A percentile compares a stretch with the other conserved stretches of the same genome.
These are phyloP conservation scores for Mus spretus DNA, from an alignment of 2,797 vertebrate species.

Conservation along the genomic window DNA sequence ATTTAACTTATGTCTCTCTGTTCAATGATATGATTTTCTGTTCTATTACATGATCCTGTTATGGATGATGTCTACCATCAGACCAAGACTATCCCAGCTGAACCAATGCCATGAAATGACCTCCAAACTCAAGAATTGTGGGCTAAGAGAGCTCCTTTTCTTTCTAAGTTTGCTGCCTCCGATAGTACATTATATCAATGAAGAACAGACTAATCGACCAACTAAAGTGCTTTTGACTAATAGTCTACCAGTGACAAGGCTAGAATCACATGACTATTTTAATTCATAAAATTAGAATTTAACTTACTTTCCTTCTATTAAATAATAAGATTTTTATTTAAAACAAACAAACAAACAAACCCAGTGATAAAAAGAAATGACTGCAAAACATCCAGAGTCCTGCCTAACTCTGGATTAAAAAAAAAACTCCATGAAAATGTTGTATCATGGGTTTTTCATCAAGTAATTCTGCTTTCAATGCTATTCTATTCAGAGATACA, in stretches of 20 bases:
- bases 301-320: neutral
- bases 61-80: neutral
- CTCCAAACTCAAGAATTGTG: neutral
- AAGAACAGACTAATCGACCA: neutral
- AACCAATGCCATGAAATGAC: neutral
- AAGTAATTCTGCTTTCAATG: neutral
- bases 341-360: neutral
- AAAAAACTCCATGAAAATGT: neutral
- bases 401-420: neutral
- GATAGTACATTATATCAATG: neutral
- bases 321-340: neutral
- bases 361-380: neutral
- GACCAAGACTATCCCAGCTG: neutral
- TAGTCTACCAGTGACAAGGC: neutral
- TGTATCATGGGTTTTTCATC: neutral
- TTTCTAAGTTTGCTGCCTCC: neutral
- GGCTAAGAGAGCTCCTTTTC: neutral
- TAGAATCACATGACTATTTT: neutral
- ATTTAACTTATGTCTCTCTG: neutral
- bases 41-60: neutral
- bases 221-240: neutral
- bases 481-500: neutral
- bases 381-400: neutral
- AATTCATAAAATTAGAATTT: neutral
- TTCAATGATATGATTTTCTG: neutral